A percentile compares a stretch with the other conserved stretches of the same genome.
Evolutionary conservation across 2,113 vertebrate species (phyloP).

Genomic region (Holacanthus passer): DNA sequence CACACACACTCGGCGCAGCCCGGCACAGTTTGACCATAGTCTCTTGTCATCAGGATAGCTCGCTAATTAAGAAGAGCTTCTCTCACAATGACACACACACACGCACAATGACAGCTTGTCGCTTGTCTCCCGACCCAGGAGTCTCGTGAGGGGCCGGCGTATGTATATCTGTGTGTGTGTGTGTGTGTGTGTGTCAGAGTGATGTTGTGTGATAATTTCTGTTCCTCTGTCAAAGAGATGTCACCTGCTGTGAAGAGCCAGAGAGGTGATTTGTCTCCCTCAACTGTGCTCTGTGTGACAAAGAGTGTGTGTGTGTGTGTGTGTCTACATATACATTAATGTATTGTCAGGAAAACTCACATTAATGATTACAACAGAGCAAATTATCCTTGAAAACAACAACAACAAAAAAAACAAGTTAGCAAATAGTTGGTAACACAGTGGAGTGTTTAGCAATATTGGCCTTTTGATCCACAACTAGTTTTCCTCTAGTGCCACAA

Average conservation of each 20-base stretch:
- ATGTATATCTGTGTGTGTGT: slow-evolving; percentile 5
- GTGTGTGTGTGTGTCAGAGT: slow-evolving; percentile 7
- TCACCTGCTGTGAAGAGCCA: slow-evolving; percentile 44
- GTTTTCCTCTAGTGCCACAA: background rate
- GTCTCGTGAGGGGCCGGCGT: slow-evolving; percentile 37
- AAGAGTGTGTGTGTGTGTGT: slow-evolving; percentile 11
- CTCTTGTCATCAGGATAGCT: slow-evolving; percentile 71
- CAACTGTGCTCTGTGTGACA: slow-evolving; percentile 26
- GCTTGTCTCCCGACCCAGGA: slow-evolving; percentile 37
- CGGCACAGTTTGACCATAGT: slow-evolving; percentile 71
- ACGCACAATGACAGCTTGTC: slow-evolving; percentile 55
- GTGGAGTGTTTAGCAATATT: too few relatives aligned
- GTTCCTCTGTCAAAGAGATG: slow-evolving; percentile 56
- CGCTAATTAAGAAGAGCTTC: slow-evolving; percentile 69
- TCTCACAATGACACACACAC: slow-evolving; percentile 34
- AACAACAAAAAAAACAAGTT: background rate
- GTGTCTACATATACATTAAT: background rate
- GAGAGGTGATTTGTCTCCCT: slow-evolving; percentile 65
- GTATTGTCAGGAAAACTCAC: background rate
- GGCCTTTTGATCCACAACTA: background rate
- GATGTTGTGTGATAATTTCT: slow-evolving; percentile 48
- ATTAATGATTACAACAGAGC: background rate
- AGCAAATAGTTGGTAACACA: too few relatives aligned
- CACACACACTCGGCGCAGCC: slow-evolving; percentile 44
- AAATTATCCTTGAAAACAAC: background rate